phyloP scores from a whole-genome alignment of 2,113 vertebrate species.

The Rutilus rutilus region DNA sequence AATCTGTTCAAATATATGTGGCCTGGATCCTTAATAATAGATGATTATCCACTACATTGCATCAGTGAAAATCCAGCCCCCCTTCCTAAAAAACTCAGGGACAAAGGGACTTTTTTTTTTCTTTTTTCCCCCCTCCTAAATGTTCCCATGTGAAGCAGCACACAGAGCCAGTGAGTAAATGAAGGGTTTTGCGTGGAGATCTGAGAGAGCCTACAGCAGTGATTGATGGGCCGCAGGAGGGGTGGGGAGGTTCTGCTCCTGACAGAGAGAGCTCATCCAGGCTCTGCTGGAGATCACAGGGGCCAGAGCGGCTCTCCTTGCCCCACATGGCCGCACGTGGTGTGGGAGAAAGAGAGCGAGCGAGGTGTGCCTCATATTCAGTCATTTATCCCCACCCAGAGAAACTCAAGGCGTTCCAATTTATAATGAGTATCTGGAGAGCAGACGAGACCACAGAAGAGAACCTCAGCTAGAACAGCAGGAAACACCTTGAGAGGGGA shows the following conservation, averaged over 20 bases:
- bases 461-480: conserved; percentile 54
- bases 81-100: conserved; percentile 73
- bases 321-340: conserved; percentile 40
- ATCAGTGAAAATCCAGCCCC: conserved; percentile 68
- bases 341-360: conserved; percentile 3
- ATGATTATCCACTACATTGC: conserved; percentile 63
- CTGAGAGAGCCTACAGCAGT: conserved; percentile 71
- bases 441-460: conserved; percentile 10
- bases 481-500: conserved; percentile 63
- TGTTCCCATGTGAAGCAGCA: conserved; percentile 71
- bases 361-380: conserved; percentile 39
- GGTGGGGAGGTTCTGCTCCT: conserved; percentile 72
- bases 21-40: conserved; percentile 65
- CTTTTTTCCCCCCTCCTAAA: conserved; percentile 69
- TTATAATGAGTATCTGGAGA: conserved; percentile 28
- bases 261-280: conserved; percentile 69
- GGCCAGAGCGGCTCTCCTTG: conserved; percentile 41
- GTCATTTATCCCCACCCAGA: conserved; percentile 34
- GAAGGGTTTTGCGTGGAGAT: conserved; percentile 62
- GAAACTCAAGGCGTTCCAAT: conserved; percentile 15
- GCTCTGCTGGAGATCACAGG: conserved; percentile 58
- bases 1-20: conserved; percentile 33
- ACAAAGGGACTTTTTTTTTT: conserved; percentile 69
- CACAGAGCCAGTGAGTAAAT: conserved; percentile 56
- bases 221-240: conserved; percentile 79